Evolutionary conservation across 1,140 invertebrate genomes (phyloP), one percentile per base, ranked within the genome.

Genomic region (Sycophila sp.): DNA sequence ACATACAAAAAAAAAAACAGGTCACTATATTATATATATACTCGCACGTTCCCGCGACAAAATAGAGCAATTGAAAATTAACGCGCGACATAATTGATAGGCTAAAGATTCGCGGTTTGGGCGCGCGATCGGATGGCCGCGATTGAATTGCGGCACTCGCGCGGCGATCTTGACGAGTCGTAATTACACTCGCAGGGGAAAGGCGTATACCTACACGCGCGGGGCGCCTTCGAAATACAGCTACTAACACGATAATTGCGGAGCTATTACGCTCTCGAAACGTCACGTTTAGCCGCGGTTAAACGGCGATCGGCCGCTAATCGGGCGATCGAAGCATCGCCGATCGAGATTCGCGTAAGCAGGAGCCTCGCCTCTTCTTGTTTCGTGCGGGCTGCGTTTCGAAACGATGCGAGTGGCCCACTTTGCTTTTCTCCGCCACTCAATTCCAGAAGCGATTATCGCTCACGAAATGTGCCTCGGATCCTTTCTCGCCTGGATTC

Each of bases 191-290:
- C 13, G 15, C 5, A 24, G 24, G 15, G 10, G 6, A 22, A 4
- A 42, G n/a, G 15, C 15, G 15, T 17, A 17, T 17, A 10, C 10
- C 4, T 42, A 10, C 2, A 22, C 8, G 19, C 42, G 1, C 7
- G 19, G 15, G 42, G 24, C 17, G 40, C 13, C 1, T 47, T n/a
- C n/a, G n/a, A 15, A 4, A 53, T 30, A 53, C 13, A 30, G 49
- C 15, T 36, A 40, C 70, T 69, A 69, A 47, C 47, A 58, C 67
- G 71, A 72, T 72, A 72, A 72, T 72, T 69, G 49, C 49, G 22
- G 49, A 53, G 49, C 49, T 53, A 53, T 53, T 53, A 53, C 49
- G 49, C 24, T 53, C 24, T 53, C 24, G 49, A 53, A 53, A 53
- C 49, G 49, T 53, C 49, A 26, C 28, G 28, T 53, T 53, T 53